These are phyloP conservation scores for Hyphantria cunea DNA, from an alignment of 1,140 invertebrate genomes.

Conservation along the genomic window DNA sequence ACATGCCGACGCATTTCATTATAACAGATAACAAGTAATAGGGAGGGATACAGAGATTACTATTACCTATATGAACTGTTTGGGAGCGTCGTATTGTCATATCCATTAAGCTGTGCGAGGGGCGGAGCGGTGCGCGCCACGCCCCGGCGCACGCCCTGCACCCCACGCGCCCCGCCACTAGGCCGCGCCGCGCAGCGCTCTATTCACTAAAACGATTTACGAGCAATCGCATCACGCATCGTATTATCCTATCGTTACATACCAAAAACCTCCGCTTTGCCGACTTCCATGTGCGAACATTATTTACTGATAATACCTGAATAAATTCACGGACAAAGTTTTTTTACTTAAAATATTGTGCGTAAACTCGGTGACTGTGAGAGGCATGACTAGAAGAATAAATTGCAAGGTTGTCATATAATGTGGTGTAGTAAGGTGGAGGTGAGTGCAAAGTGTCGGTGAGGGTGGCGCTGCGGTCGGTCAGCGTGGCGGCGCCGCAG, in stretches of 20 bases:
- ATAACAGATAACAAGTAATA: conserved; percentile 49
- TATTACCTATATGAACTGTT: conserved; percentile 69
- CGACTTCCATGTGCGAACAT: conserved; percentile 1
- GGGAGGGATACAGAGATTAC: conserved; percentile 72
- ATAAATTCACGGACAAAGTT: neutral
- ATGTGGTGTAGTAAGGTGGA: conserved; percentile 33
- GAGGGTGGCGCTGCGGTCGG: conserved; percentile 26
- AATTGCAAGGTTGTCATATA: conserved; percentile 25
- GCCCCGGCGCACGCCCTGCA: conserved; percentile 54
- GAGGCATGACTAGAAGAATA: neutral
- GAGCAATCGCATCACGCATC: conserved; percentile 72
- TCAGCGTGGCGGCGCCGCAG: conserved; percentile 35
- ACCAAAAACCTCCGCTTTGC: conserved; percentile 26
- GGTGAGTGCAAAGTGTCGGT: conserved; percentile 16
- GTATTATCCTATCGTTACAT: conserved; percentile 53
- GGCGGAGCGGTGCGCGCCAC: conserved; percentile 56
- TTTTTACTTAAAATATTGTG: neutral
- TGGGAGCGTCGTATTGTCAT: conserved; percentile 71
- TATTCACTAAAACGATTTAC: conserved; percentile 73
- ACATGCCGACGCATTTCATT: conserved; percentile 35
- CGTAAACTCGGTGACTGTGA: neutral
- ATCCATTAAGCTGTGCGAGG: conserved; percentile 67
- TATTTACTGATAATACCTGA: conserved; percentile 1
- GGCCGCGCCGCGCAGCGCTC: conserved; percentile 38
- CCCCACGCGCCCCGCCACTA: conserved; percentile 39